Percentiles rank a stretch among this genome's conserved stretches.
phyloP scores from a whole-genome alignment of 2,888 invertebrate species.

The Plemyria rubiginata region DNA sequence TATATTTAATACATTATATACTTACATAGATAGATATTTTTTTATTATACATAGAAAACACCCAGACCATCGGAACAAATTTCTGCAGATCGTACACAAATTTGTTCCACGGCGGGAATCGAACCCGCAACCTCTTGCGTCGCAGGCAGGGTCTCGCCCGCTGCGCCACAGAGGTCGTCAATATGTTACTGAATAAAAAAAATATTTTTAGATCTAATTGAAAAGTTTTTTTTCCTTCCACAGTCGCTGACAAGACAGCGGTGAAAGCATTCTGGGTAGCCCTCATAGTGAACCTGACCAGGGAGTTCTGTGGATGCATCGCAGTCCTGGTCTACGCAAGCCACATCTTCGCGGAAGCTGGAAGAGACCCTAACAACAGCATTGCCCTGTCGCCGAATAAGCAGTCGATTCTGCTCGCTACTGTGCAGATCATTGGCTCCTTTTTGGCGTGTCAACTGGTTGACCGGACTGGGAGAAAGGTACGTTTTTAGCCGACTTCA shows the following conservation, averaged over 20 bases:
- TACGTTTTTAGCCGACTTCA: too few species aligned
- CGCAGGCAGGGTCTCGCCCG: too few species aligned
- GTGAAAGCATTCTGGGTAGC: conserved; percentile 79
- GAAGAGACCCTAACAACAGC: conserved; percentile 57
- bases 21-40: too few species aligned
- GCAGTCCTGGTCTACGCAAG: conserved; percentile 77
- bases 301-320: conserved; percentile 80
- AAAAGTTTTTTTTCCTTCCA: conserved; percentile 12
- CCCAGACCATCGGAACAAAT: too few species aligned
- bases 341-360: conserved; percentile 73
- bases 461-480: conserved; percentile 74
- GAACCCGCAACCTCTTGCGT: too few species aligned
- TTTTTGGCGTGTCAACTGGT: conserved; percentile 78
- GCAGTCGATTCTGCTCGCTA: conserved; percentile 74
- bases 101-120: too few species aligned
- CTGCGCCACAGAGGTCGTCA: too few species aligned
- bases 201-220: too few species aligned
- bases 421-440: conserved; percentile 74
- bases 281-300: conserved; percentile 71
- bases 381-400: conserved; percentile 73
- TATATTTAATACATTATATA: too few species aligned
- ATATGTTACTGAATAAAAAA: too few species aligned
- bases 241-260: conserved; percentile 71
- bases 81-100: too few species aligned
- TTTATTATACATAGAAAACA: too few species aligned